A percentile compares a stretch with the other conserved stretches of the same genome.
phyloP scores from a whole-genome alignment of 2,113 vertebrate species.

The Aepyceros melampus region DNA sequence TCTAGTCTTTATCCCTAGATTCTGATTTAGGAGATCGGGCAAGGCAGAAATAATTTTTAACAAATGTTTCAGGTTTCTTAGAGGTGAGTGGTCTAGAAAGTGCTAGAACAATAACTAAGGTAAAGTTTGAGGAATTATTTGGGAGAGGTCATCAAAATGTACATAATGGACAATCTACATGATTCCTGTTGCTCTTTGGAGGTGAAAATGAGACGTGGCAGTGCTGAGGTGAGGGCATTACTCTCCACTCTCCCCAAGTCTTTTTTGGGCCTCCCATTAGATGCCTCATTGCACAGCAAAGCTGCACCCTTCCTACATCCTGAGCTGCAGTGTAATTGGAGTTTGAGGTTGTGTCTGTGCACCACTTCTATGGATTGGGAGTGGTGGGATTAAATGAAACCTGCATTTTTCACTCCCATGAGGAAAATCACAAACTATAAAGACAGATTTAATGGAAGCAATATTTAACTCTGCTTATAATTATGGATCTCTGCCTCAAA shows the following conservation, averaged over 20 bases:
- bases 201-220: background rate
- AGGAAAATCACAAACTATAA: background rate
- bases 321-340: background rate
- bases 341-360: background rate
- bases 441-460: background rate
- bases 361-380: background rate
- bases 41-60: constrained; percentile 23
- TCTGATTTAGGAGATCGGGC: background rate
- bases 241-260: background rate
- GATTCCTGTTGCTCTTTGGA: background rate
- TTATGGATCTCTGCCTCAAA: background rate
- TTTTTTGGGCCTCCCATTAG: background rate
- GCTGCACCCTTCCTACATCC: background rate
- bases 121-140: background rate
- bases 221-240: background rate
- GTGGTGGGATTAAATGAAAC: background rate
- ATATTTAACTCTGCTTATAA: constrained; percentile 18
- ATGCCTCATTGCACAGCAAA: background rate
- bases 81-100: background rate
- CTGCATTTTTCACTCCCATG: background rate
- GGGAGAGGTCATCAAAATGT: background rate
- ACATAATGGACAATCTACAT: background rate
- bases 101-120: background rate
- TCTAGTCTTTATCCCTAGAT: background rate
- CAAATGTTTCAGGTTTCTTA: background rate